Evolutionary conservation across 2,113 vertebrate genomes (phyloP).

Genomic region (Beaufortia kweichowensis): DNA sequence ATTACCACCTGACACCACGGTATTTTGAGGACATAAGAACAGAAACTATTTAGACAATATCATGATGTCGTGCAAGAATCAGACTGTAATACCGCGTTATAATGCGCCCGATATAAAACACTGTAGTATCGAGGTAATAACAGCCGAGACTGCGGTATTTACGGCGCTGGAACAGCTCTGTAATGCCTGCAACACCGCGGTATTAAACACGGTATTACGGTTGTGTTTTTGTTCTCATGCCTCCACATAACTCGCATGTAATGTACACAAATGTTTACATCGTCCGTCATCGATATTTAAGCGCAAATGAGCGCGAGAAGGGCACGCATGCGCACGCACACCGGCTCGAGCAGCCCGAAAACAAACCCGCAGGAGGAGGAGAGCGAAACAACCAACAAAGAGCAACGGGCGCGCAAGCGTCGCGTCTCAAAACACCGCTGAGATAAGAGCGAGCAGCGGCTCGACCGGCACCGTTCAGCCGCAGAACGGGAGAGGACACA

Average conservation of each 20-base stretch:
- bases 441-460: constrained; percentile 21
- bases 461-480: not conserved
- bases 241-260: not conserved
- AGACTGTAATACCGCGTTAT: too few species aligned
- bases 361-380: constrained; percentile 72
- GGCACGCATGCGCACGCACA: constrained; percentile 75
- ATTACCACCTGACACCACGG: too few species aligned
- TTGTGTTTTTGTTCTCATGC: too few species aligned
- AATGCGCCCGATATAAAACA: too few species aligned
- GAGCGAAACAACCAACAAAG: constrained; percentile 54
- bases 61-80: too few species aligned
- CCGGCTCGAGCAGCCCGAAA: constrained; percentile 61
- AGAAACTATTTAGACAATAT: too few species aligned
- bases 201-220: too few species aligned
- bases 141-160: too few species aligned
- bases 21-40: too few species aligned
- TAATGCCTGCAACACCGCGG: too few species aligned
- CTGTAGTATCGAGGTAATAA: too few species aligned
- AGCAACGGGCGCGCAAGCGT: constrained; percentile 54
- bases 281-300: constrained; percentile 47
- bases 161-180: too few species aligned
- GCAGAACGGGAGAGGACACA: constrained; percentile 10
- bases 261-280: constrained; percentile 7
- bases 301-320: constrained; percentile 63
- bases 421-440: constrained; percentile 37